Percentiles rank a stretch among this genome's conserved stretches.
Evolutionary conservation across 2,888 invertebrate genomes (phyloP).

Genomic region (Lasioglossum calceatum): DNA sequence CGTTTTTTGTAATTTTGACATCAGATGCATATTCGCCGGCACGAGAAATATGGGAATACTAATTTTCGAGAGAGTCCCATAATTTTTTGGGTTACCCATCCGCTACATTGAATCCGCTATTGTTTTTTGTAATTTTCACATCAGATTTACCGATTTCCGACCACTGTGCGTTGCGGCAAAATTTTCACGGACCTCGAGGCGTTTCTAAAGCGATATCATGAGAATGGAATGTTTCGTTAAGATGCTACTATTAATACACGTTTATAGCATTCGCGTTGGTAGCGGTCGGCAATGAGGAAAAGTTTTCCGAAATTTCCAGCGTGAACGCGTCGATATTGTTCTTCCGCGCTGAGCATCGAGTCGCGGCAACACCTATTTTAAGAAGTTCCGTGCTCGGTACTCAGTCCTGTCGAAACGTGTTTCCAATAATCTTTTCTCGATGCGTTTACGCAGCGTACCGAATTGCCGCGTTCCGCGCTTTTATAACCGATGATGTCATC

Average conservation of each 20-base stretch:
- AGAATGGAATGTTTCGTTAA: slow-evolving; percentile 7
- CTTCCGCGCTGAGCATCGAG: not conserved
- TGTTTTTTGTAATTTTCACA: too few species aligned
- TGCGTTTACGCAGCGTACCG: not conserved
- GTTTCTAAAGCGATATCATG: not conserved
- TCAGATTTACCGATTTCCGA: too few species aligned
- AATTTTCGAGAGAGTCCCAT: too few species aligned
- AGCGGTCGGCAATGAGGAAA: not conserved
- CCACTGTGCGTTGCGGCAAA: not conserved
- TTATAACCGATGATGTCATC: slow-evolving; percentile 42
- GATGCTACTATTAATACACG: slow-evolving; percentile 9
- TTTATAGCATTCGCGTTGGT: not conserved
- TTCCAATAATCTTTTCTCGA: slow-evolving; percentile 16
- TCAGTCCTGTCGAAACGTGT: slow-evolving; percentile 3
- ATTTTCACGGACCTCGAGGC: not conserved
- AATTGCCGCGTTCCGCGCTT: not conserved
- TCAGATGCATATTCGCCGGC: too few species aligned
- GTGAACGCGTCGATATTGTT: not conserved
- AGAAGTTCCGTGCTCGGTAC: not conserved
- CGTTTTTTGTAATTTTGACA: too few species aligned
- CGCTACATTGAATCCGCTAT: too few species aligned
- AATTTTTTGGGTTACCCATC: too few species aligned
- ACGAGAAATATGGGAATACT: too few species aligned
- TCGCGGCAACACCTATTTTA: slow-evolving; percentile 1
- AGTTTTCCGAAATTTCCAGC: slow-evolving; percentile 28